phyloP scores from a whole-genome alignment of 1,140 invertebrate genomes.

The Drosophila bipectinata region DNA sequence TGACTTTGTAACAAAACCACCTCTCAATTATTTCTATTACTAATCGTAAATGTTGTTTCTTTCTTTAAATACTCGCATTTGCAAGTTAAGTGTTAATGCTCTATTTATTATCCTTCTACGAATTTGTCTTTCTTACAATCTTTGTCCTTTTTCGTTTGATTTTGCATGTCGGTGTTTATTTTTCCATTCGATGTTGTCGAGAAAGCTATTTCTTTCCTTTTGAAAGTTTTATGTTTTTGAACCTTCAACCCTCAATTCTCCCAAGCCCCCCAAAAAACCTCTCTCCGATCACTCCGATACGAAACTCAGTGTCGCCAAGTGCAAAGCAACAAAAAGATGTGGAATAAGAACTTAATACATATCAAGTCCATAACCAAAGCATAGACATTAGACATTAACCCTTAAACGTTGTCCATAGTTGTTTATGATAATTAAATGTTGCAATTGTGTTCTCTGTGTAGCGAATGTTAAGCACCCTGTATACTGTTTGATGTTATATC shows the following conservation, averaged over 20 bases:
- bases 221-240: conserved; percentile 28
- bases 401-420: conserved; percentile 74
- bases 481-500: conserved; percentile 83
- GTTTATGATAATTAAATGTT: conserved; percentile 80
- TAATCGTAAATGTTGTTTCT: conserved; percentile 50
- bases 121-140: conserved; percentile 1
- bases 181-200: conserved; percentile 36
- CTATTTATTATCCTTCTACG: conserved; percentile 13
- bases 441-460: conserved; percentile 84
- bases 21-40: conserved; percentile 18
- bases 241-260: conserved; percentile 31
- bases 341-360: conserved; percentile 20
- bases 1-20: conserved; percentile 18
- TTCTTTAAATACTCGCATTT: conserved; percentile 38
- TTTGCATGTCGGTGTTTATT: conserved; percentile 39
- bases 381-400: conserved; percentile 61
- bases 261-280: conserved; percentile 2
- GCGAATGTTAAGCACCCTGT: conserved; percentile 83
- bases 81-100: conserved; percentile 47
- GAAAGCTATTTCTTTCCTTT: not conserved
- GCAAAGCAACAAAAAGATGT: conserved; percentile 22
- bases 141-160: conserved; percentile 7
- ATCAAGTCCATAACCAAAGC: conserved; percentile 29
- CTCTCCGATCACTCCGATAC: conserved; percentile 10
- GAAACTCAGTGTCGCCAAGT: conserved; percentile 43